phyloP scores from a whole-genome alignment of 2,888 invertebrate genomes.

The Drosophila acutilabella region DNA sequence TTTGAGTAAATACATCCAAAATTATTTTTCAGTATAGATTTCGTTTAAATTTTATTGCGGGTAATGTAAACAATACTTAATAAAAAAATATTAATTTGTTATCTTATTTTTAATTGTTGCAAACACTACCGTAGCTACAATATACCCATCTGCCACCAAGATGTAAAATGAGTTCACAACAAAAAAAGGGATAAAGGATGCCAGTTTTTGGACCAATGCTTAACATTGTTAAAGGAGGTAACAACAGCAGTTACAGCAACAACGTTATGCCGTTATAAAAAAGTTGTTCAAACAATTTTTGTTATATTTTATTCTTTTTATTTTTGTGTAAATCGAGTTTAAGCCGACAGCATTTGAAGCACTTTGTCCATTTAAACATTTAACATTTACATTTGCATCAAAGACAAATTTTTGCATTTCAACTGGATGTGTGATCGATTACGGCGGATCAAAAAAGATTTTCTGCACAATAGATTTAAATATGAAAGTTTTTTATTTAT shows the following conservation, averaged over 20 bases:
- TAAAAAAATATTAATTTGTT: too few relatives aligned
- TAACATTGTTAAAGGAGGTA: slow-evolving; percentile 37
- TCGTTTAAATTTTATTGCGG: too few relatives aligned
- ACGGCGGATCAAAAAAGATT: slow-evolving; percentile 12
- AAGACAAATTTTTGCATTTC: slow-evolving; percentile 1
- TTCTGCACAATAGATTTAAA: background rate
- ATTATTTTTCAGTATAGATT: too few relatives aligned
- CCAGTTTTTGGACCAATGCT: slow-evolving; percentile 28
- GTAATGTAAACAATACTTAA: too few relatives aligned
- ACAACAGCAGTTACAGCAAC: slow-evolving; percentile 25
- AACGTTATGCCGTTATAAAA: slow-evolving; percentile 2
- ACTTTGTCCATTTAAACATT: slow-evolving; percentile 32
- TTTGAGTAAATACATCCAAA: too few relatives aligned
- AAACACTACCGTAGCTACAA: too few relatives aligned
- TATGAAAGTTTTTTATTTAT: slow-evolving; percentile 3
- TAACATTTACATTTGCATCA: slow-evolving; percentile 1
- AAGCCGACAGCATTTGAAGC: slow-evolving; percentile 28
- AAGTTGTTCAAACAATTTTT: slow-evolving; percentile 14
- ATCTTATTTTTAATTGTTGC: too few relatives aligned
- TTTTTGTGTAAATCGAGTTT: slow-evolving; percentile 45
- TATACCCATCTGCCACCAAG: background rate
- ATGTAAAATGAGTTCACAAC: background rate
- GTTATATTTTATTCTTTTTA: background rate
- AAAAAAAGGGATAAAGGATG: slow-evolving; percentile 28
- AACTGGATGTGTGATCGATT: slow-evolving; percentile 32